Evolutionary conservation across 1,140 invertebrate genomes (phyloP).

Genomic region (Saccostrea echinata): DNA sequence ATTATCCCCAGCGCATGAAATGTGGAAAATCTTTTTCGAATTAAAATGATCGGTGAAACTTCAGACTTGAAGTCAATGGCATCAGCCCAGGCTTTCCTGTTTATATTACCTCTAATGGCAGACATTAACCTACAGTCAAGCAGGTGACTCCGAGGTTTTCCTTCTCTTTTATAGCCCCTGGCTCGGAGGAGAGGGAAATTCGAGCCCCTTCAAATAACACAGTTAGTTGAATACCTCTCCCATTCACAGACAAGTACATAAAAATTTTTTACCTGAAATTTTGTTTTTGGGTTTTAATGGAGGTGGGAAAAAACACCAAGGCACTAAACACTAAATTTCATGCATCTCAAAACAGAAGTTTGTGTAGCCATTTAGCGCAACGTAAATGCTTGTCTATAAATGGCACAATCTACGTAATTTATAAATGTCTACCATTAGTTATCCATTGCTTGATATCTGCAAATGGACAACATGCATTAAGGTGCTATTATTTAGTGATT

Average conservation of each 20-base stretch:
- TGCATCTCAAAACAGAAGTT: neutral
- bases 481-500: neutral
- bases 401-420: neutral
- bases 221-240: neutral
- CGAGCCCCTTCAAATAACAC: slow-evolving; percentile 2
- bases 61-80: neutral
- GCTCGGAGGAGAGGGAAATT: slow-evolving; percentile 1
- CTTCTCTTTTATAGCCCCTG: slow-evolving; percentile 2
- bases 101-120: slow-evolving; percentile 34
- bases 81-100: slow-evolving; percentile 1
- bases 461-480: slow-evolving; percentile 6
- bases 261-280: neutral
- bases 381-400: neutral
- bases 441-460: neutral
- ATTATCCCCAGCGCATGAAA: neutral
- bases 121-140: slow-evolving; percentile 27
- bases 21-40: slow-evolving; percentile 7
- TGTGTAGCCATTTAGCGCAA: neutral
- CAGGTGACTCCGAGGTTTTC: neutral
- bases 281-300: neutral
- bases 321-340: neutral
- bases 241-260: neutral
- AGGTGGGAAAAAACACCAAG: neutral
- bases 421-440: neutral
- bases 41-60: slow-evolving; percentile 31